These are phyloP conservation scores for Agelastica alni DNA, from an alignment of 2,888 invertebrate species.

Conservation along the genomic window DNA sequence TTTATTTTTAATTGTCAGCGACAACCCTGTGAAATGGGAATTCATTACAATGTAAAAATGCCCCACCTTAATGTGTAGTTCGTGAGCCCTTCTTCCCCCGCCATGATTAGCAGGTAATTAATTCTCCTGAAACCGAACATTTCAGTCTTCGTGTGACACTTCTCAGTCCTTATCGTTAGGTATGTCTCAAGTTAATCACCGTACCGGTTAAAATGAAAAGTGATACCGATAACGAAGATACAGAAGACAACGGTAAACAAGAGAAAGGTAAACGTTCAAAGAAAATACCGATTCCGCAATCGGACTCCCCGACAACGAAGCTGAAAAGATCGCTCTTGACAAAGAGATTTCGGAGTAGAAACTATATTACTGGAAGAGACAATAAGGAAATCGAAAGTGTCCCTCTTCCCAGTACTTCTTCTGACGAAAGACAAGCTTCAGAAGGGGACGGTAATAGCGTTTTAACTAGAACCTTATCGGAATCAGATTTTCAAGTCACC, in stretches of 20 bases:
- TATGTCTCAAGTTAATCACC: constrained; percentile 22
- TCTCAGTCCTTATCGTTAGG: constrained; percentile 29
- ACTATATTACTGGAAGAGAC: constrained; percentile 31
- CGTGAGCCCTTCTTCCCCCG: constrained; percentile 25
- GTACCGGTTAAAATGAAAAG: constrained; percentile 42
- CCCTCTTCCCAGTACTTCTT: constrained; percentile 37
- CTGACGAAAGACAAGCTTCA: constrained; percentile 43
- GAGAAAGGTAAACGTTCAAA: constrained; percentile 32
- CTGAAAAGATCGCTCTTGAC: constrained; percentile 43
- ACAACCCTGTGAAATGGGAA: neutral
- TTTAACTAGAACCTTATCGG: constrained; percentile 47
- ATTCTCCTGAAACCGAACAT: constrained; percentile 34
- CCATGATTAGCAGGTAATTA: constrained; percentile 31
- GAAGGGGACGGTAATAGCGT: constrained; percentile 46
- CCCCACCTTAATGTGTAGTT: constrained; percentile 16
- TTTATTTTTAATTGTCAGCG: no score
- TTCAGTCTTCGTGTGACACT: constrained; percentile 35
- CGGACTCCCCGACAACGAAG: constrained; percentile 39
- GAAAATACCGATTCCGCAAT: constrained; percentile 37
- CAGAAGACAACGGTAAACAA: constrained; percentile 29
- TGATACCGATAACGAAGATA: constrained; percentile 34
- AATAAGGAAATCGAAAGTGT: constrained; percentile 33
- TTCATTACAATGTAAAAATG: constrained; percentile 16
- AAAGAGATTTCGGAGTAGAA: constrained; percentile 46
- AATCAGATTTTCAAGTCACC: constrained; percentile 50